Conservation (phyloP, 37 sponge, comb jelly and placozoan species). For the Oopsacas minuta region DNA sequence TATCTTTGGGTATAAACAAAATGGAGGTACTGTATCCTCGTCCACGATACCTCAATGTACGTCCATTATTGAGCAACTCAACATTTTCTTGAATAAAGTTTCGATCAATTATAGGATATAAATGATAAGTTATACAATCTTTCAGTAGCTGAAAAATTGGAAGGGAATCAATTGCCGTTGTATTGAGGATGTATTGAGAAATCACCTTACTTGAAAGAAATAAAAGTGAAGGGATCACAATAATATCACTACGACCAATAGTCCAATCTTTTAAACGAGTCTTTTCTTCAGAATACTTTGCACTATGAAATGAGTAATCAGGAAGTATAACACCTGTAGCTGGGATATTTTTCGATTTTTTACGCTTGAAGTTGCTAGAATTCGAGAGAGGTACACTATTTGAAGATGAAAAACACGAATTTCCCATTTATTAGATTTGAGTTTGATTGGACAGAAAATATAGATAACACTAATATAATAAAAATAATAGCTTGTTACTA, state of each 20-base stretch:
- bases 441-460: too few relatives aligned
- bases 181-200: neutral
- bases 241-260: neutral
- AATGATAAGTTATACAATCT: constrained; percentile 46
- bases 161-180: constrained; percentile 23
- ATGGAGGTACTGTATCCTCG: constrained; percentile 68
- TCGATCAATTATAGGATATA: constrained; percentile 48
- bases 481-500: too few relatives aligned
- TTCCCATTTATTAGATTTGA: too few relatives aligned
- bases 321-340: neutral
- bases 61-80: constrained; percentile 38
- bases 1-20: constrained; percentile 49
- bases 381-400: neutral
- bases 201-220: neutral
- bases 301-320: neutral
- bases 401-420: neutral
- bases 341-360: neutral
- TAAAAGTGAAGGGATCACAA: neutral
- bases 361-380: neutral
- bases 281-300: neutral
- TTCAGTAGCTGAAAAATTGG: constrained; percentile 44
- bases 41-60: constrained; percentile 48
- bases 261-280: neutral
- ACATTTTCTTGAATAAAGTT: constrained; percentile 30
- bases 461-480: too few relatives aligned